Conservation (phyloP, 2,797 vertebrate species). For the Hipposideros larvatus region DNA sequence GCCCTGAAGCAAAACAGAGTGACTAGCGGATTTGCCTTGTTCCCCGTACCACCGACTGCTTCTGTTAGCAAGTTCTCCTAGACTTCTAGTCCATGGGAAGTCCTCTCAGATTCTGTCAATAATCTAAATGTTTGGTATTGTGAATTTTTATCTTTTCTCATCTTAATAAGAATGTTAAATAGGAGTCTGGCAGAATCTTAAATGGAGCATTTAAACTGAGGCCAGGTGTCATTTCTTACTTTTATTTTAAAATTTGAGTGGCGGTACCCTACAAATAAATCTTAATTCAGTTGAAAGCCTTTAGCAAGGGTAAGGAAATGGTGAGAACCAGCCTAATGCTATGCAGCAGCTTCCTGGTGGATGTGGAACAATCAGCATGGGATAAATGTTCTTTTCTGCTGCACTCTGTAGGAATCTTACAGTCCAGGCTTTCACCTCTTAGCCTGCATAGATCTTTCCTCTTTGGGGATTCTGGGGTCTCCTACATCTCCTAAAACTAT, state of each 20-base stretch:
- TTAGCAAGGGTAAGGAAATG: not conserved
- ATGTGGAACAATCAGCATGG: rapidly evolving
- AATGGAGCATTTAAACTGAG: not conserved
- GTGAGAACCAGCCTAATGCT: not conserved
- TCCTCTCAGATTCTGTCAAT: not conserved
- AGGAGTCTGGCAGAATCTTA: not conserved
- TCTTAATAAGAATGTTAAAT: not conserved
- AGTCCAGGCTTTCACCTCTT: not conserved
- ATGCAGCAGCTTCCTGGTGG: not conserved
- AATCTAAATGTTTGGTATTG: not conserved
- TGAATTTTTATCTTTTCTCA: not conserved
- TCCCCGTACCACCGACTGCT: not conserved
- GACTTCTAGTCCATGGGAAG: too few species aligned
- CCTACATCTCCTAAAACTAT: not conserved
- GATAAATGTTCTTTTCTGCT: not conserved
- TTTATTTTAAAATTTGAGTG: not conserved
- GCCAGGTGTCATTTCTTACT: not conserved
- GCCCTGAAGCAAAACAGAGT: not conserved
- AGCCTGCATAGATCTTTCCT: too few species aligned
- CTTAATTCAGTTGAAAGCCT: not conserved
- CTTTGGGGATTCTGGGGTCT: not conserved
- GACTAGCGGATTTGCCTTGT: too few species aligned
- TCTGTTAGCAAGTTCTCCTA: not conserved
- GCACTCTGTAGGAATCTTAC: not conserved
- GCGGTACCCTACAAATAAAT: not conserved